Base-by-base conservation (phyloP, 2,888 invertebrate genomes). In the Pseudococcus longispinus region DNA sequence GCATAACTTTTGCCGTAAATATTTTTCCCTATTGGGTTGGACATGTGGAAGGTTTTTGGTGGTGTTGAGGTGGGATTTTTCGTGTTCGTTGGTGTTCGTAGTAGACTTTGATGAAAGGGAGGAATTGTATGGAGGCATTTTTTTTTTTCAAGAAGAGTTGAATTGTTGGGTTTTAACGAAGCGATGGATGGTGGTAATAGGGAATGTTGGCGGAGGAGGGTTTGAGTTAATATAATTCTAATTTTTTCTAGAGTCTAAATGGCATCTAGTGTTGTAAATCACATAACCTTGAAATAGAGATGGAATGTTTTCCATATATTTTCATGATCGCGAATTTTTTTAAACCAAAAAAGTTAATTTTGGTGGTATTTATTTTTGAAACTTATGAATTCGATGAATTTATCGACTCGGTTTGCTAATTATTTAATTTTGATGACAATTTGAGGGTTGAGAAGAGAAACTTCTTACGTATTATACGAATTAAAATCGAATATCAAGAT, bases 1-100 rank as follows among this genome's bases (percentile, higher is more conserved):
- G 77, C 77, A 80, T 80, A 80, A 80, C 11, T 80, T 80, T 80
- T 42, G 77, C 77, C 77, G 77, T 42, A 42, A 80, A 80, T 80
- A 60, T 37, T 37, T 5, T 37, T 9, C 9, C 37, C 8, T 9
- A 9, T 37, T 8, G 37, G 37, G 37, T 37, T 5, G 37, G 37
- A 8, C 9, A 37, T 37, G 37, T 8, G 9, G 37, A 37, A 5
- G 37, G 37, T 1, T 1, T 37, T 37, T 37, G 37, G 37, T 6
- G 8, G 0, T 5, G 37, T 37, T 9, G 37, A 2, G 37, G 37
- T 37, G 37, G 37, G 37, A 37, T 37, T 20, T 60, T 60, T 60
- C 9, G 2, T 2, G n/a, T 3, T n/a, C 51, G n/a, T 51, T n/a
- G n/a, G n/a, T n/a, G n/a, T n/a, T n/a, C n/a, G n/a, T n/a, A n/a